Conservation (phyloP, 1,140 invertebrate genomes). For the Scaptomyza hsui region DNA sequence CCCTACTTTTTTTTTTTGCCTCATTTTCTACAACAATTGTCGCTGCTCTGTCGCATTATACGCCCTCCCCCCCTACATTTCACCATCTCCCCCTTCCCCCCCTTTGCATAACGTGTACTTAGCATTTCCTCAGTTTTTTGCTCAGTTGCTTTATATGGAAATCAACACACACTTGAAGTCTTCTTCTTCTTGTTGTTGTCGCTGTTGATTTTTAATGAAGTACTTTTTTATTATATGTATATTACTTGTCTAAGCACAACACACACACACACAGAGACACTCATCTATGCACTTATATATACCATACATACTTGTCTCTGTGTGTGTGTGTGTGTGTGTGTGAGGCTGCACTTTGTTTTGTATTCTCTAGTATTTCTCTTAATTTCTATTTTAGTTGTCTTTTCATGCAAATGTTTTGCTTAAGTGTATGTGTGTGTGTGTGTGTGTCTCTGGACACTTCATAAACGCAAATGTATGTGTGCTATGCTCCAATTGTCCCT, state of each 20-base stretch:
- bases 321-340: constrained; percentile 35
- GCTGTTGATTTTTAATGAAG: constrained; percentile 79
- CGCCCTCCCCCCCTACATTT: background rate
- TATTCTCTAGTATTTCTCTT: constrained; percentile 54
- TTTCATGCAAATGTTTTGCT: constrained; percentile 64
- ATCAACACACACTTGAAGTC: constrained; percentile 70
- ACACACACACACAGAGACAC: constrained; percentile 14
- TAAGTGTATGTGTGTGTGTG: constrained; percentile 9
- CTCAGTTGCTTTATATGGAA: constrained; percentile 69
- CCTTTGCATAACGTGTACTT: constrained; percentile 61
- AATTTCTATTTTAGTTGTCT: constrained; percentile 80
- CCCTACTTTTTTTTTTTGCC: constrained; percentile 22
- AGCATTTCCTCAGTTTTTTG: constrained; percentile 69
- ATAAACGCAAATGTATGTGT: constrained; percentile 47
- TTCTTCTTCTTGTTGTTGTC: constrained; percentile 43
- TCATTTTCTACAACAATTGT: constrained; percentile 69
- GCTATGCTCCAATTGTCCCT: constrained; percentile 64
- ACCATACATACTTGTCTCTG: constrained; percentile 15
- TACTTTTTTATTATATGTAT: constrained; percentile 75
- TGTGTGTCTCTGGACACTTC: constrained; percentile 55
- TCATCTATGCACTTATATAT: constrained; percentile 23
- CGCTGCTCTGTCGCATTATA: constrained; percentile 24
- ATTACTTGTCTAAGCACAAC: constrained; percentile 45
- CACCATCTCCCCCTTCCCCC: constrained; percentile 2
- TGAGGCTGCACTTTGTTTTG: constrained; percentile 37